phyloP scores from a whole-genome alignment of 2,797 vertebrate species.

The Channa striata region DNA sequence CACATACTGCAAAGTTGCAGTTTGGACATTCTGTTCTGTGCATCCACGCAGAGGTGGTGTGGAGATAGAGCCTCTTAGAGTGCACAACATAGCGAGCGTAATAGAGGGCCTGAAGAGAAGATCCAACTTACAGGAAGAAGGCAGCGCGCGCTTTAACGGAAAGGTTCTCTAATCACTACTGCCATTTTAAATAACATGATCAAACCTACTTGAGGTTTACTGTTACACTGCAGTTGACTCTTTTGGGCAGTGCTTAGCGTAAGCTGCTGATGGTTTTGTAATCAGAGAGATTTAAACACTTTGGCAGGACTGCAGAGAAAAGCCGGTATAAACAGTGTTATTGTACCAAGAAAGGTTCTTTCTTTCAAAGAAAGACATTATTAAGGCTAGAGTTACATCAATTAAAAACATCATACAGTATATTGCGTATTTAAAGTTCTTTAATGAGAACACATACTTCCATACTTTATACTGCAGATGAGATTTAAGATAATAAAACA shows the following conservation, averaged over 20 bases:
- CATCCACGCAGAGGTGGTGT: too few relatives aligned
- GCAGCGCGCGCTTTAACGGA: background rate
- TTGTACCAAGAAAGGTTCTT: constrained; percentile 1
- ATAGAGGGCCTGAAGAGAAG: background rate
- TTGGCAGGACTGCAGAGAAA: constrained; percentile 25
- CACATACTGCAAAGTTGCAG: constrained; percentile 5
- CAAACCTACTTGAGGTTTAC: background rate
- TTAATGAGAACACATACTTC: constrained; percentile 15
- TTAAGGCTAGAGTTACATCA: constrained; percentile 25
- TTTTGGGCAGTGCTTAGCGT: constrained; percentile 5
- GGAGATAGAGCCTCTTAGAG: background rate
- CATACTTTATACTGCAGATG: constrained; percentile 23
- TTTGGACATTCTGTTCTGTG: background rate
- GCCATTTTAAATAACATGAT: background rate
- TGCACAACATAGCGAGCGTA: background rate
- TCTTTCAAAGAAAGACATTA: constrained; percentile 18
- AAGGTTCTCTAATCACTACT: background rate
- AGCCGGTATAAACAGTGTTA: constrained; percentile 2
- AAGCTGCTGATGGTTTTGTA: constrained; percentile 23
- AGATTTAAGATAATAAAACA: constrained; percentile 45
- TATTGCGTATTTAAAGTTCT: constrained; percentile 28
- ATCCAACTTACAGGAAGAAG: background rate
- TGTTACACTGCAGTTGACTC: background rate
- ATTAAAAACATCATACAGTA: constrained; percentile 40
- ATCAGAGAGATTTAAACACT: constrained; percentile 21